Conservation (phyloP, 2,888 invertebrate genomes). For the Epistrophe eligans region DNA sequence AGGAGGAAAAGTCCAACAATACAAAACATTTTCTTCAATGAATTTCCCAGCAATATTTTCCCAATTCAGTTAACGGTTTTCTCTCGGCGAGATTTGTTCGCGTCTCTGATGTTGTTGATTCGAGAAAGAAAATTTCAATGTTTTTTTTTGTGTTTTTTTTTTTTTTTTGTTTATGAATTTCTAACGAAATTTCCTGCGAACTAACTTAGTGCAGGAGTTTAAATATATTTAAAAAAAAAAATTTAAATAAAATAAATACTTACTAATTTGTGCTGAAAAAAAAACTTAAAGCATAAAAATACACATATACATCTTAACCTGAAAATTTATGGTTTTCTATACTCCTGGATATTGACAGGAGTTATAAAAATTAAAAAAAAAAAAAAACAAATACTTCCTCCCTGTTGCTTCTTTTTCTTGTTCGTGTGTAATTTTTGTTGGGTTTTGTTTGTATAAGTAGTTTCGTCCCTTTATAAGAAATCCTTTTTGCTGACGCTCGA, state of each 20-base stretch:
- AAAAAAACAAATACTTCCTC: conserved; percentile 28
- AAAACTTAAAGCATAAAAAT: neutral
- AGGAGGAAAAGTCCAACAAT: conserved; percentile 17
- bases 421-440: conserved; percentile 40
- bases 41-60: conserved; percentile 61
- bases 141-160: neutral
- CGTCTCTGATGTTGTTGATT: conserved; percentile 38
- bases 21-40: conserved; percentile 43
- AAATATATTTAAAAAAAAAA: conserved; percentile 11
- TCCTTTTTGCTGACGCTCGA: conserved; percentile 14
- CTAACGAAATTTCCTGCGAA: conserved; percentile 58
- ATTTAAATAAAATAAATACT: neutral
- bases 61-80: conserved; percentile 77
- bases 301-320: neutral
- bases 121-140: conserved; percentile 32
- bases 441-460: conserved; percentile 11
- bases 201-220: neutral
- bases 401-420: conserved; percentile 31
- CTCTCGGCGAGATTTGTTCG: conserved; percentile 77
- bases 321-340: neutral
- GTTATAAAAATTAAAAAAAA: neutral
- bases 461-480: neutral
- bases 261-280: neutral
- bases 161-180: conserved; percentile 34
- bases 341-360: conserved; percentile 29